phyloP scores from a whole-genome alignment of 2,797 vertebrate species.

The Propithecus deckenii region DNA sequence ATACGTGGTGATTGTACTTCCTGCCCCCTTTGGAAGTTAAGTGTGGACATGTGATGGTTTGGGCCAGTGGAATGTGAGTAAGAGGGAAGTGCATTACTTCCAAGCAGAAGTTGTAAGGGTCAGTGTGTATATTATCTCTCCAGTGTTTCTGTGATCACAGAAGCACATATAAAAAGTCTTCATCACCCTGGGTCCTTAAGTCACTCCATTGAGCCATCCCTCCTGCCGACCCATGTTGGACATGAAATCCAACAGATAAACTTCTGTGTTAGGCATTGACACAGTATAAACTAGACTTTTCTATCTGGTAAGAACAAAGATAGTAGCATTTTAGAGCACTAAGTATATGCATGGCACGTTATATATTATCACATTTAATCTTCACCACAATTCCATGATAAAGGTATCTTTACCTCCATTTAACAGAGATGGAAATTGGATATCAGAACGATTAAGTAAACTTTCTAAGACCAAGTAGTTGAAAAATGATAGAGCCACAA shows the following conservation, averaged over 20 bases:
- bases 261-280: background rate
- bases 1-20: background rate
- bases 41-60: background rate
- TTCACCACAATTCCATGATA: background rate
- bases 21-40: background rate
- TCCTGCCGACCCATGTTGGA: background rate
- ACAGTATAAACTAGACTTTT: background rate
- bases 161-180: background rate
- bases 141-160: background rate
- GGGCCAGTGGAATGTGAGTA: background rate
- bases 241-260: constrained; percentile 33
- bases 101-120: background rate
- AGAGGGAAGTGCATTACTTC: background rate
- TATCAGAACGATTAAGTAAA: background rate
- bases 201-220: background rate
- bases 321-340: background rate
- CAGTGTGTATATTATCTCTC: background rate
- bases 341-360: background rate
- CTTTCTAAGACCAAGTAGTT: background rate
- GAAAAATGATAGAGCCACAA: background rate
- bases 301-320: background rate
- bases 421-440: background rate
- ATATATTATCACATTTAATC: background rate
- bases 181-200: background rate
- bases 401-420: background rate